These are phyloP conservation scores for Drosophila setifemur DNA, from an alignment of 1,140 invertebrate species.

Conservation along the genomic window DNA sequence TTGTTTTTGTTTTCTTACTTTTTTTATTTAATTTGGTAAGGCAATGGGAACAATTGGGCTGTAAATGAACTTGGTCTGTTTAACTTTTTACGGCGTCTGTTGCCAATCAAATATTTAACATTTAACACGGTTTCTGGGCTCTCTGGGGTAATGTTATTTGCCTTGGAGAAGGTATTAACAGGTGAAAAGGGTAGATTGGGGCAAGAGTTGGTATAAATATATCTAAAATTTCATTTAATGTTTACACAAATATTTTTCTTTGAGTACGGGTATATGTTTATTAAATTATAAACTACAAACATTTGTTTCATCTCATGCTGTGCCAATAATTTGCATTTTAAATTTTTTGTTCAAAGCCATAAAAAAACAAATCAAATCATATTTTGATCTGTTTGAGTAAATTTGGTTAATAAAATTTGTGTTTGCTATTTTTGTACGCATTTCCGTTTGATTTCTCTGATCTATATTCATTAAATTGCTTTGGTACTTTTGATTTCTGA, in stretches of 20 bases:
- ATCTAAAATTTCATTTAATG: no score
- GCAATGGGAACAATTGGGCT: conserved; percentile 14
- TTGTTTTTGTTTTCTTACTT: no score
- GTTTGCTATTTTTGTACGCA: conserved; percentile 2
- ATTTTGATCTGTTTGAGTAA: conserved; percentile 39
- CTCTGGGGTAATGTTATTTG: conserved; percentile 1
- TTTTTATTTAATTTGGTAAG: conserved; percentile 31
- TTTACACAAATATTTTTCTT: background rate
- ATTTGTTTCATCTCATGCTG: conserved; percentile 5
- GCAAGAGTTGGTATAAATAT: background rate
- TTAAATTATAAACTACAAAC: background rate
- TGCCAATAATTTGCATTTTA: conserved; percentile 13
- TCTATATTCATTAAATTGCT: background rate
- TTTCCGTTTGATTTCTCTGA: conserved; percentile 23
- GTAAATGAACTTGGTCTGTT: background rate
- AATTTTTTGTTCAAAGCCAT: background rate
- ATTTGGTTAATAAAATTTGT: background rate
- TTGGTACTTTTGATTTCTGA: background rate
- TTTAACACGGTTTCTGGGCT: conserved; percentile 25
- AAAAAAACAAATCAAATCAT: conserved; percentile 16
- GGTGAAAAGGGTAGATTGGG: background rate
- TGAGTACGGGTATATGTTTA: background rate
- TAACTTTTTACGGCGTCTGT: conserved; percentile 14
- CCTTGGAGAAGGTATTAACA: background rate
- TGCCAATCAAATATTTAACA: conserved; percentile 43